Conservation (phyloP, 2,797 vertebrate genomes). For the Pachyuromys duprasi region DNA sequence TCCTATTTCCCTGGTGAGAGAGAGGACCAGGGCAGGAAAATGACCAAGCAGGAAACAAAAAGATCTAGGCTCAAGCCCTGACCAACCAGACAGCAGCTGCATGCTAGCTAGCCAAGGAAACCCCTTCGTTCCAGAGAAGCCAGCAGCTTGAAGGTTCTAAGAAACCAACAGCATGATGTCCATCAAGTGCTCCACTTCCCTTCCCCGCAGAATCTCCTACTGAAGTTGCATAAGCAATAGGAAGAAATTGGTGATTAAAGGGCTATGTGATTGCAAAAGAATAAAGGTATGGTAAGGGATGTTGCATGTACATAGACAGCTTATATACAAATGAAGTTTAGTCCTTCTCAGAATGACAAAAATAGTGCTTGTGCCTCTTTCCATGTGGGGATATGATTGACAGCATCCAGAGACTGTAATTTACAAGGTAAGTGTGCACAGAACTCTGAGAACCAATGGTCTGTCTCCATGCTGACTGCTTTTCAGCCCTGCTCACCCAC, state of each 20-base stretch:
- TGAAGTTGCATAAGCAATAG: not conserved
- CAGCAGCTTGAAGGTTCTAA: not conserved
- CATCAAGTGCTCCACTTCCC: not conserved
- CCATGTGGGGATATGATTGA: not conserved
- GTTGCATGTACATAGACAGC: not conserved
- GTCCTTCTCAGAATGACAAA: not conserved
- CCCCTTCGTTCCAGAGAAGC: not conserved
- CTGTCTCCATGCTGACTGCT: not conserved
- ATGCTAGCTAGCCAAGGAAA: not conserved
- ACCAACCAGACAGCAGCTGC: not conserved
- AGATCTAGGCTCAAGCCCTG: not conserved
- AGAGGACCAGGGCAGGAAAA: not conserved
- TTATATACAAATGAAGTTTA: not conserved
- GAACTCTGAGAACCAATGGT: not conserved
- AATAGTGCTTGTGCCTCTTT: not conserved
- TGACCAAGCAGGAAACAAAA: rapidly evolving
- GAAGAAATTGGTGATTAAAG: not conserved
- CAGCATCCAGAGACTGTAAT: not conserved
- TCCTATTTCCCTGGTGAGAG: not conserved
- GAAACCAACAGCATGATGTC: not conserved
- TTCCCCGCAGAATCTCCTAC: not conserved
- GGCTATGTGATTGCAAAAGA: not conserved
- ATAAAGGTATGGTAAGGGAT: not conserved
- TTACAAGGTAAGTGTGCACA: not conserved
- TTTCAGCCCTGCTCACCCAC: not conserved